Percentiles rank a stretch among this genome's conserved stretches.
Evolutionary conservation across 64 coral and sea anemone genomes (phyloP).

Genomic region (Hydrozoanthus tunicans): DNA sequence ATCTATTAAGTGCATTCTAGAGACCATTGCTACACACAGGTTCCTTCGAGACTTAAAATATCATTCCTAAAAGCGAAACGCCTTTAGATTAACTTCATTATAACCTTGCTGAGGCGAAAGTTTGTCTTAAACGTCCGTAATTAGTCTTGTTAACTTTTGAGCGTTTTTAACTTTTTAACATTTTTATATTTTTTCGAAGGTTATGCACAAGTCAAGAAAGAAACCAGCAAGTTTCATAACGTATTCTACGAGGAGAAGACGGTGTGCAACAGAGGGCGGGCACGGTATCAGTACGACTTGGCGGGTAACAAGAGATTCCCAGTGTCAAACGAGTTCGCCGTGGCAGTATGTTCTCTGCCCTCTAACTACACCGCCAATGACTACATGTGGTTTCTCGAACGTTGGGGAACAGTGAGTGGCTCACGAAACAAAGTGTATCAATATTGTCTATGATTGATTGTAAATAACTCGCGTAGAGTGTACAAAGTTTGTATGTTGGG

Average conservation of each 20-base stretch:
- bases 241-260: slow-evolving; percentile 64
- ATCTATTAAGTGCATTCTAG: no score
- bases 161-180: not conserved
- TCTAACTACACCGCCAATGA: not conserved
- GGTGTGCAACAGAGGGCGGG: slow-evolving; percentile 46
- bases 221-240: slow-evolving; percentile 46
- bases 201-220: slow-evolving; percentile 25
- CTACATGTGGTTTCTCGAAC: slow-evolving; percentile 52
- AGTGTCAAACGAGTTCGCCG: slow-evolving; percentile 57
- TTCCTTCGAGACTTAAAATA: no score
- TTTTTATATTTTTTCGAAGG: not conserved
- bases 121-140: no score
- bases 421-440: not conserved
- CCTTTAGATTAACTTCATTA: no score
- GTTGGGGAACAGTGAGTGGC: slow-evolving; percentile 64
- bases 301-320: slow-evolving; percentile 16
- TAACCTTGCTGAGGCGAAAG: no score
- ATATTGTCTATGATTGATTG: not conserved
- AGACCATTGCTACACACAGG: no score
- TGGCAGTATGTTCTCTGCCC: slow-evolving; percentile 44
- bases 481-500: no score
- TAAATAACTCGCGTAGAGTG: no score
- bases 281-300: slow-evolving; percentile 37
- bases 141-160: no score
- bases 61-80: no score